phyloP scores from a whole-genome alignment of 1,140 invertebrate species.

The Pseudobourletiella spinata region DNA sequence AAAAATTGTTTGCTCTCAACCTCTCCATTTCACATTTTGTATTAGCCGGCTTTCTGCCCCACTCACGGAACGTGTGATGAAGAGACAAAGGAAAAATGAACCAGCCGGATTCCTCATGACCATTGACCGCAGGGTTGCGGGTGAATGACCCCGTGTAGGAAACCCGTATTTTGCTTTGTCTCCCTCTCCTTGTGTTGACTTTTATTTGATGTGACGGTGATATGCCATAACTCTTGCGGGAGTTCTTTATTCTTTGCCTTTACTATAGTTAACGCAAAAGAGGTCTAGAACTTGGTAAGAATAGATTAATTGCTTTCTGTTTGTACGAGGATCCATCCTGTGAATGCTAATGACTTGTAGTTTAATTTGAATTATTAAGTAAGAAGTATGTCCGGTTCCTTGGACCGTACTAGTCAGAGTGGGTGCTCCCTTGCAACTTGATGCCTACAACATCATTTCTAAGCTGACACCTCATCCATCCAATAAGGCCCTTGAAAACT shows the following conservation, averaged over 20 bases:
- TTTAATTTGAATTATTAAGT: conserved; percentile 1
- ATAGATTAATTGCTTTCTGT: neutral
- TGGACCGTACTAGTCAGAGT: too few relatives aligned
- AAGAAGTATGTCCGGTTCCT: neutral
- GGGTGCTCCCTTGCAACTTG: too few relatives aligned
- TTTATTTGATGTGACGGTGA: neutral
- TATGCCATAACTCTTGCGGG: neutral
- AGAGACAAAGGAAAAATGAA: neutral
- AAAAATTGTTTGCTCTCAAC: neutral
- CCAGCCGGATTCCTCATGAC: neutral
- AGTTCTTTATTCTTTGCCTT: neutral
- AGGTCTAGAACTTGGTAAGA: neutral
- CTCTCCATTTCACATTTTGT: neutral
- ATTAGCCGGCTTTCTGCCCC: neutral
- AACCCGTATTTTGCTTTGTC: neutral
- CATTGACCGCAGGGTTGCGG: neutral
- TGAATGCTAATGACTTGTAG: neutral
- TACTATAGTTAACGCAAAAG: neutral
- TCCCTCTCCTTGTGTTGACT: neutral
- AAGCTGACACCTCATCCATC: neutral
- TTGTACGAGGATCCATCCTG: neutral
- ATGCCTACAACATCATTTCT: neutral
- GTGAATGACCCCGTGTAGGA: conserved; percentile 1
- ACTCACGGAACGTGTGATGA: neutral
- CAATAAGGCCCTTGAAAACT: too few relatives aligned